Conservation (phyloP, 2,113 vertebrate genomes). For the Entelurus aequoreus region DNA sequence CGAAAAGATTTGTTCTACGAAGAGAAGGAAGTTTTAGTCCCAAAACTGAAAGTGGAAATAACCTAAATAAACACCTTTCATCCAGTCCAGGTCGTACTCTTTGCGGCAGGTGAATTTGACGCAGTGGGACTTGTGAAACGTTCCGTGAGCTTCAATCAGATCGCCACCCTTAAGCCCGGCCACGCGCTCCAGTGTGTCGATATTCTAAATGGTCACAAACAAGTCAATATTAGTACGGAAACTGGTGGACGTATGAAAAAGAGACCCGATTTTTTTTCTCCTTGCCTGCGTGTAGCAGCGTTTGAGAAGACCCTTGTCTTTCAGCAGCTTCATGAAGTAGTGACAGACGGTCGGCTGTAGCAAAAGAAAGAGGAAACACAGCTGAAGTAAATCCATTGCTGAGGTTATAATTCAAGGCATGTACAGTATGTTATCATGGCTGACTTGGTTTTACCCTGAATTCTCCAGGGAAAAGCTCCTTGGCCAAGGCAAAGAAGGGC, state of each 20-base stretch:
- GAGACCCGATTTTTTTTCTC: not conserved
- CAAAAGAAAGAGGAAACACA: not conserved
- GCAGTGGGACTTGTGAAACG: slow-evolving; percentile 86
- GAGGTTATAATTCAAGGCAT: not conserved
- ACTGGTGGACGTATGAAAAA: not conserved
- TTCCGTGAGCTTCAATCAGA: slow-evolving; percentile 88
- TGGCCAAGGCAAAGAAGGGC: slow-evolving; percentile 86
- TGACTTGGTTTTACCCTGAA: slow-evolving; percentile 78
- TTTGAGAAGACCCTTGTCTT: slow-evolving; percentile 81
- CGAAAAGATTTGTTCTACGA: slow-evolving; percentile 82
- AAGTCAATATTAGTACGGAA: not conserved
- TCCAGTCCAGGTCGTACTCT: slow-evolving; percentile 81
- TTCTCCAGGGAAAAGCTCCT: slow-evolving; percentile 86
- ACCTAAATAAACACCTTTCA: slow-evolving; percentile 78
- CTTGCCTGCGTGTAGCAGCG: slow-evolving; percentile 88
- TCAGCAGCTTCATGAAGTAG: slow-evolving; percentile 88
- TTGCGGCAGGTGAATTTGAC: slow-evolving; percentile 71
- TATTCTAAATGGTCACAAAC: slow-evolving; percentile 72
- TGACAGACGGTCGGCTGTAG: slow-evolving; percentile 84
- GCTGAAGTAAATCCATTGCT: not conserved
- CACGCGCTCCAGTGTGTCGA: slow-evolving; percentile 87
- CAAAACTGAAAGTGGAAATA: not conserved
- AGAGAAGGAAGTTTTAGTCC: slow-evolving; percentile 2
- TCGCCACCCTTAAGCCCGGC: slow-evolving; percentile 79
- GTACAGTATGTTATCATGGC: not conserved